Conservation (phyloP, 2,797 vertebrate species). For the Sphaeramia orbicularis region DNA sequence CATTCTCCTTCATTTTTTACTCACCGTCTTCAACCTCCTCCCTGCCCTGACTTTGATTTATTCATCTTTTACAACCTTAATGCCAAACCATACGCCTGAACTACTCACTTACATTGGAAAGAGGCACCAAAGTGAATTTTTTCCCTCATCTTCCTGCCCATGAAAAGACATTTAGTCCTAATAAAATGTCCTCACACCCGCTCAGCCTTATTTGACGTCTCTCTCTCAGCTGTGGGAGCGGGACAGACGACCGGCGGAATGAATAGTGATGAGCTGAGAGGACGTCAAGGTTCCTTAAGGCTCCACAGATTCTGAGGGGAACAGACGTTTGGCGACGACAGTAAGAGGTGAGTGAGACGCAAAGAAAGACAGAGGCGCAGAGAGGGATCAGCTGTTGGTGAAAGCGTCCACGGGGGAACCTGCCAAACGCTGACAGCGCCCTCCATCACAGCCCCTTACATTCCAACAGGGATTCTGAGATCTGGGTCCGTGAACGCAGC, state of each 20-base stretch:
- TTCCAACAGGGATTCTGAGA: constrained; percentile 34
- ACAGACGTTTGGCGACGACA: constrained; percentile 5
- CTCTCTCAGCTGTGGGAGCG: constrained; percentile 42
- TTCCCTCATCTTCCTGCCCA: background rate
- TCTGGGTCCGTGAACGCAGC: constrained; percentile 3
- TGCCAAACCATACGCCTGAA: constrained; percentile 3
- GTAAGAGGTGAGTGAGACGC: constrained; percentile 20
- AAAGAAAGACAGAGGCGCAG: constrained; percentile 1
- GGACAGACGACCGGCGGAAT: constrained; percentile 35
- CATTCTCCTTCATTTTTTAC: background rate
- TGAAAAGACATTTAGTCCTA: constrained; percentile 13
- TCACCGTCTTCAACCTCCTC: constrained; percentile 5
- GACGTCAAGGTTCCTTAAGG: constrained; percentile 39
- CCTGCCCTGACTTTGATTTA: background rate
- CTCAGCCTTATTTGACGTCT: constrained; percentile 38
- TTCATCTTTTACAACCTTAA: background rate
- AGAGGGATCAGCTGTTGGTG: constrained; percentile 29
- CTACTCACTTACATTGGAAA: background rate
- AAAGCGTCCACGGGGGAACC: constrained; percentile 38
- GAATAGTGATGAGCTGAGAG: constrained; percentile 55
- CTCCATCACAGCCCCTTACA: constrained; percentile 43
- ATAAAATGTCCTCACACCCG: constrained; percentile 10
- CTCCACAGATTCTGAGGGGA: constrained; percentile 9
- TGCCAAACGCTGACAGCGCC: constrained; percentile 65
- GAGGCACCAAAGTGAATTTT: background rate